These are phyloP conservation scores for Neoseiulus cucumeris DNA, from an alignment of 1,140 invertebrate genomes.

Conservation along the genomic window DNA sequence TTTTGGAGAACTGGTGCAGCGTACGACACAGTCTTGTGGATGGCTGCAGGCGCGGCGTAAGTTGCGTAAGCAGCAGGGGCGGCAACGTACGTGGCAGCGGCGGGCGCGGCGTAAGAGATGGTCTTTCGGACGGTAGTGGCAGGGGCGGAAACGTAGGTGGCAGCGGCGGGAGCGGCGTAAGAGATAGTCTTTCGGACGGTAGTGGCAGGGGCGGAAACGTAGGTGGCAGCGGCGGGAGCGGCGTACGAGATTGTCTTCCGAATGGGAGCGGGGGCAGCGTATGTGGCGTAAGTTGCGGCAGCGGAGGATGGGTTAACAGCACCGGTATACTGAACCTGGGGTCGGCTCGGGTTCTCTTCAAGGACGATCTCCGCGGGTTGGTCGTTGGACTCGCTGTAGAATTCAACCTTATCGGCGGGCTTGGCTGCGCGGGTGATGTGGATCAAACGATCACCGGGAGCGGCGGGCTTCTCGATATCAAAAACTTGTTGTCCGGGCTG, in stretches of 20 bases:
- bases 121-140: background rate
- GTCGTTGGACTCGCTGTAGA: background rate
- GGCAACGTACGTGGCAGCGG: background rate
- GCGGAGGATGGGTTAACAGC: background rate
- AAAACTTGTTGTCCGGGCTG: background rate
- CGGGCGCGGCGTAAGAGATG: background rate
- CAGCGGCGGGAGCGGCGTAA: background rate
- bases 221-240: background rate
- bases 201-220: too few species aligned
- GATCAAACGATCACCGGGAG: background rate
- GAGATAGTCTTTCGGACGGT: background rate
- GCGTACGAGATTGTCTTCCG: background rate
- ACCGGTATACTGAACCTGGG: background rate
- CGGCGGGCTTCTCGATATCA: slow-evolving; percentile 1
- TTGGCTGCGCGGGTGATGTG: background rate
- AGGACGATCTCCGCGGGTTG: background rate
- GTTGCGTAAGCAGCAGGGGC: background rate
- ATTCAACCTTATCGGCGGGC: background rate
- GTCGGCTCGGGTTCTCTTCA: background rate
- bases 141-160: too few species aligned
- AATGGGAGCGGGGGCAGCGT: background rate
- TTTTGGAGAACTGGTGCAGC: background rate
- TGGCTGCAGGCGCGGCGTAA: background rate
- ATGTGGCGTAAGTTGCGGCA: background rate
- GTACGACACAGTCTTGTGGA: background rate